phyloP scores from a whole-genome alignment of 1,140 invertebrate species.

The Stegodyphus dumicola region DNA sequence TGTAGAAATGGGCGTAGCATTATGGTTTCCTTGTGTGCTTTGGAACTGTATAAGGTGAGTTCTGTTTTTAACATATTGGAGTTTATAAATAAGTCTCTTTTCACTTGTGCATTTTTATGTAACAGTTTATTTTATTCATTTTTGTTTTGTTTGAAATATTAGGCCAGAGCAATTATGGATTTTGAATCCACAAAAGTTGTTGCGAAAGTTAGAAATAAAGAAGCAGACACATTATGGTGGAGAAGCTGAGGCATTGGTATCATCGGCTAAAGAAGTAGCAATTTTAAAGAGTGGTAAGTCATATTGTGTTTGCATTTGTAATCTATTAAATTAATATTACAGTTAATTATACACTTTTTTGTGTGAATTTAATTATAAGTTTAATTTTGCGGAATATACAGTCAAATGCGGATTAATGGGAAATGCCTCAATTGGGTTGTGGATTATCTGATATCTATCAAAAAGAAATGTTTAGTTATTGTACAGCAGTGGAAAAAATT shows the following conservation, averaged over 20 bases:
- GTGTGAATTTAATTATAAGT: no score
- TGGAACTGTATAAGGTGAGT: constrained; percentile 90
- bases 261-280: constrained; percentile 39
- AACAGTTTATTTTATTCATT: background rate
- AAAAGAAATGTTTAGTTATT: no score
- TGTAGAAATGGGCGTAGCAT: constrained; percentile 90
- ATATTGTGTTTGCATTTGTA: no score
- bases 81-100: constrained; percentile 25
- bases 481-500: no score
- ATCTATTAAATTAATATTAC: no score
- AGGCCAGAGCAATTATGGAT: constrained; percentile 93
- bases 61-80: background rate
- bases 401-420: no score
- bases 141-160: background rate
- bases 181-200: constrained; percentile 87
- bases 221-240: constrained; percentile 38
- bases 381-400: no score
- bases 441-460: no score
- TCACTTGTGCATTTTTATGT: constrained; percentile 55
- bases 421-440: no score
- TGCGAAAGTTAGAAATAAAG: constrained; percentile 75
- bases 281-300: constrained; percentile 36
- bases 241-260: constrained; percentile 62
- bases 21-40: constrained; percentile 94
- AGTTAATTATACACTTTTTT: no score